Base-by-base conservation (phyloP, 2,888 invertebrate genomes). In the Piscicola geometra region DNA sequence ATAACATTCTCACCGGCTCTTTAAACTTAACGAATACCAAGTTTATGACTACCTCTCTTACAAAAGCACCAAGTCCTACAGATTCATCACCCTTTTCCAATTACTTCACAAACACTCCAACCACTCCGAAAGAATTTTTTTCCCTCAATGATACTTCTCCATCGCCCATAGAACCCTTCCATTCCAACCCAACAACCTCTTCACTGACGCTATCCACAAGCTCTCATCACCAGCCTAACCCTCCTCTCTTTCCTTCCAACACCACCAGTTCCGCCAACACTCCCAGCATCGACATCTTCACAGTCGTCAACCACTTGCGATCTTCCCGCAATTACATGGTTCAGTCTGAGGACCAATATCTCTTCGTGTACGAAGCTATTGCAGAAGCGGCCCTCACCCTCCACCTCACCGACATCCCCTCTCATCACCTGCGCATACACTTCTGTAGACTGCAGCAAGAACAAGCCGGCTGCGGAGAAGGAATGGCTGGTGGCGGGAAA, bases 301-400 rank as follows among this genome's bases (percentile, higher is more conserved):
- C 98, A 12, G 97, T 98, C 87, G 98, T 99, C 50, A 98, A 97
- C 21, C 94, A 95, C 84, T 88, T 99, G 79, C 89, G 99, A 77
- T 95, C 98, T 33, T 98, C 99, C 86, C 90, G 99, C 74, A 98
- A 98, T 87, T 99, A 99, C 87, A 99, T 99, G 98, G 76, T 99
- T 36, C 86, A 86, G 81, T 97, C 97, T n/a, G 97, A 97, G 86
- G 97, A 97, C 87, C 97, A 99, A 86, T 99, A 99, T 87, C 94
- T 98, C 80, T 99, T 99, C 87, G 98, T 99, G 81, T 97, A 99
- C 85, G 99, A 99, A 84, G 94, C 98, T 1, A 79, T 99, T 32
- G 87, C 97, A 76, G 98, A 99, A 86, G 60, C 64, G 1, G 98
- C 98, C 5, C 94, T 96, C 5, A 92, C 94, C 78, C 96, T 96